Percentiles rank a stretch among this genome's conserved stretches.
These are phyloP conservation scores for Mustelus asterias DNA, from an alignment of 2,113 vertebrate genomes.

Conservation along the genomic window DNA sequence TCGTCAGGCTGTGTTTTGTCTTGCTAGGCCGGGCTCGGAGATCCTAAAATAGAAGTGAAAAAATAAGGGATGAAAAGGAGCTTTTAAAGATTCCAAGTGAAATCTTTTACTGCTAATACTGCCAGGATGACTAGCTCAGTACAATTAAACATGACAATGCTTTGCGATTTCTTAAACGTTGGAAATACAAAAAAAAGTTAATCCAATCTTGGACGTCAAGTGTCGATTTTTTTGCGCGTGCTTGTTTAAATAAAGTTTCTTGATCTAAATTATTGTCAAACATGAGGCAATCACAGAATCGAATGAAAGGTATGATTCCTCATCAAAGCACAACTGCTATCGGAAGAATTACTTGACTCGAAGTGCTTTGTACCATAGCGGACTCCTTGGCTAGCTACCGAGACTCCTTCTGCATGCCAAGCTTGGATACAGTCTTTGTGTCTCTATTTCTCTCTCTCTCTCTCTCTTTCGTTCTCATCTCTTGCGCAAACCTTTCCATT, in stretches of 20 bases:
- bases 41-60: neutral
- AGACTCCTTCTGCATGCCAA: slow-evolving; percentile 68
- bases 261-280: neutral
- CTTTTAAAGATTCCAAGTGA: neutral
- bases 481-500: slow-evolving; percentile 46
- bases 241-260: neutral
- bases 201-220: neutral
- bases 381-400: slow-evolving; percentile 76
- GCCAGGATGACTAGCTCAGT: neutral
- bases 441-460: slow-evolving; percentile 43
- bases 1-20: neutral
- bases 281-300: neutral
- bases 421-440: slow-evolving; percentile 53
- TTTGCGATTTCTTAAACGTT: neutral
- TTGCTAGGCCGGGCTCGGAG: neutral
- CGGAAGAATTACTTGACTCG: neutral
- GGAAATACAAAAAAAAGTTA: neutral
- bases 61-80: neutral
- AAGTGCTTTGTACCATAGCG: slow-evolving; percentile 68
- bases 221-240: too few relatives aligned
- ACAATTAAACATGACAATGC: neutral
- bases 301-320: neutral
- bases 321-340: neutral
- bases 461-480: slow-evolving; percentile 47
- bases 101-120: neutral